These are phyloP conservation scores for Vidua macroura DNA, from an alignment of 2,113 vertebrate species.

Conservation along the genomic window DNA sequence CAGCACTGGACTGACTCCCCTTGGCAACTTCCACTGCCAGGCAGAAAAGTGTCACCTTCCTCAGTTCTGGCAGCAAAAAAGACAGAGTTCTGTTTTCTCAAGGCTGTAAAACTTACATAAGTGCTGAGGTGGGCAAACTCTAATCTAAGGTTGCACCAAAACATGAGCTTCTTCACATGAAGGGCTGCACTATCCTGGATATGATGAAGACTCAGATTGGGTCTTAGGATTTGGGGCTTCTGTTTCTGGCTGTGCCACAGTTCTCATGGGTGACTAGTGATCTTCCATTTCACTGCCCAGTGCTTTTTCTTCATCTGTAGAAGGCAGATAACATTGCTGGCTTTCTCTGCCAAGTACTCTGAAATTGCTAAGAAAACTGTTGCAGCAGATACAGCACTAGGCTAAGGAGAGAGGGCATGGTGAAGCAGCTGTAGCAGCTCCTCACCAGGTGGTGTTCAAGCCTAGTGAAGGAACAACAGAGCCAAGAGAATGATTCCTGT, in stretches of 20 bases:
- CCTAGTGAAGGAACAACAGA: background rate
- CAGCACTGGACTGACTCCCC: background rate
- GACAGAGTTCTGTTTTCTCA: background rate
- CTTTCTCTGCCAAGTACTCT: background rate
- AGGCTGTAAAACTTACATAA: background rate
- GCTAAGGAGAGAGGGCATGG: background rate
- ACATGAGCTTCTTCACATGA: background rate
- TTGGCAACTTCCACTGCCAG: background rate
- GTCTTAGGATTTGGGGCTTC: background rate
- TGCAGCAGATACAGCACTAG: background rate
- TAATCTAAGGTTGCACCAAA: background rate
- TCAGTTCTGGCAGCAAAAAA: background rate
- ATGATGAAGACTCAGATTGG: background rate
- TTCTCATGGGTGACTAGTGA: background rate
- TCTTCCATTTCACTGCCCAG: background rate
- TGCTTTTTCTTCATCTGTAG: background rate
- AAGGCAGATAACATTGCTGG: background rate
- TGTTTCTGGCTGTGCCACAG: background rate
- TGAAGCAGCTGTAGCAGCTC: background rate
- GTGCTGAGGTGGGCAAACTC: background rate
- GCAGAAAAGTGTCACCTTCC: constrained; percentile 2
- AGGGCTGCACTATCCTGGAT: background rate
- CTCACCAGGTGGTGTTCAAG: background rate
- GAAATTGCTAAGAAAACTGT: background rate
- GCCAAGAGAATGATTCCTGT: background rate